These are phyloP conservation scores for Spondyliosoma cantharus DNA, from an alignment of 2,797 vertebrate genomes.

Conservation along the genomic window DNA sequence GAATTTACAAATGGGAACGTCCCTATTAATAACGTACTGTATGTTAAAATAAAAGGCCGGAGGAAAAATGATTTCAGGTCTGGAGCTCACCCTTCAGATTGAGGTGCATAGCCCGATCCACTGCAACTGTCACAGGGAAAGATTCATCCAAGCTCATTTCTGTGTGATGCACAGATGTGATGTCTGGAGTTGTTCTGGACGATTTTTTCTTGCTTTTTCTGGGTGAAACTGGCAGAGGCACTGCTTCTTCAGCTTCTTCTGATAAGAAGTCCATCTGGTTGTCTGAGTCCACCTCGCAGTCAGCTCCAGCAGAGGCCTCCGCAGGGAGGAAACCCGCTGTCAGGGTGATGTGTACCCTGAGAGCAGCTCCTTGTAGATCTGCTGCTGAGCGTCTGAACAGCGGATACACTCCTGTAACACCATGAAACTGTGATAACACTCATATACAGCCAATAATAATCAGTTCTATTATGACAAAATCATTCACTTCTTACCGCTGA, in stretches of 20 bases:
- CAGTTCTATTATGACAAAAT: background rate
- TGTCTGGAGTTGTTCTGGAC: constrained; percentile 47
- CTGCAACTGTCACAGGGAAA: constrained; percentile 87
- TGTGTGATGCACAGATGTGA: constrained; percentile 21
- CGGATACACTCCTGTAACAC: constrained; percentile 89
- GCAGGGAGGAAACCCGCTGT: constrained; percentile 39
- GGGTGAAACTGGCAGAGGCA: constrained; percentile 18
- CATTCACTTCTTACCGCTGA: constrained; percentile 81
- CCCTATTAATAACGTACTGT: background rate
- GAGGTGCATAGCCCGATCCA: constrained; percentile 95
- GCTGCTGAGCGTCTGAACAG: constrained; percentile 90
- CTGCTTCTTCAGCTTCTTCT: constrained; percentile 60
- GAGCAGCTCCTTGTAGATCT: constrained; percentile 89
- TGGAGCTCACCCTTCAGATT: constrained; percentile 89
- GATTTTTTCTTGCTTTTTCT: constrained; percentile 49
- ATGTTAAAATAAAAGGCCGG: background rate
- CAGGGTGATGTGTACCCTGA: constrained; percentile 87
- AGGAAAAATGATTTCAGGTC: background rate
- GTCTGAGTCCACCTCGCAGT: constrained; percentile 67
- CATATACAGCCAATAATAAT: background rate
- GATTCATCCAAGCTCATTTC: constrained; percentile 78
- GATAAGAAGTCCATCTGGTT: constrained; percentile 71
- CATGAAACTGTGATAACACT: constrained; percentile 27
- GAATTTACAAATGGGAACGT: too few species aligned
- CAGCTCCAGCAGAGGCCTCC: constrained; percentile 25